Conservation (phyloP, 2,113 vertebrate genomes). For the Aldabrachelys gigantea region DNA sequence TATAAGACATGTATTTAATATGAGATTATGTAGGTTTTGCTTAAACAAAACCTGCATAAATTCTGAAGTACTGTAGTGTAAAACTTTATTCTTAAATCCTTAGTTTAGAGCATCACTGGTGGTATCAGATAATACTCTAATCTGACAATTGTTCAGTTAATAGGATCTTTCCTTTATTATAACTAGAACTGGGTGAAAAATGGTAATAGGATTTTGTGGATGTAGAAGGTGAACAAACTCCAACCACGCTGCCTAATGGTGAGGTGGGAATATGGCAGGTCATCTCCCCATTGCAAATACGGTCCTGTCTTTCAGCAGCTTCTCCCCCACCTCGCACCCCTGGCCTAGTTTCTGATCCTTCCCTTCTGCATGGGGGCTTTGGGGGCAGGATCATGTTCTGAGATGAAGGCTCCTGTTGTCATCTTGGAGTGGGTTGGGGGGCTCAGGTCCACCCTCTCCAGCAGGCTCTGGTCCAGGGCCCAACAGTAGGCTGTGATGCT, state of each 20-base stretch:
- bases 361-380: background rate
- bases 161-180: background rate
- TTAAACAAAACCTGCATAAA: background rate
- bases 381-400: too few species aligned
- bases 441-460: background rate
- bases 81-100: background rate
- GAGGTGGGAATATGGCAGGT: background rate
- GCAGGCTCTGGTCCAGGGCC: background rate
- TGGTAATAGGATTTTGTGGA: background rate
- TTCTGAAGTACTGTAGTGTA: background rate
- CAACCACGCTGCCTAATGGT: background rate
- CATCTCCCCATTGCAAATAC: background rate
- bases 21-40: background rate
- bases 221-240: background rate
- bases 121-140: background rate
- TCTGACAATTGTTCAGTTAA: background rate
- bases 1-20: background rate
- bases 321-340: too few species aligned
- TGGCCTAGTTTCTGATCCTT: background rate
- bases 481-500: background rate
- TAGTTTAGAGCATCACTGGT: background rate
- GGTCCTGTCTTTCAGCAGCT: background rate
- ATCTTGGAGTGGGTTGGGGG: background rate
- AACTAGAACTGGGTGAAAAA: background rate
- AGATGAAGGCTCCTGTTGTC: background rate